These are phyloP conservation scores for Oceanites oceanicus DNA, from an alignment of 2,113 vertebrate species.

Conservation along the genomic window DNA sequence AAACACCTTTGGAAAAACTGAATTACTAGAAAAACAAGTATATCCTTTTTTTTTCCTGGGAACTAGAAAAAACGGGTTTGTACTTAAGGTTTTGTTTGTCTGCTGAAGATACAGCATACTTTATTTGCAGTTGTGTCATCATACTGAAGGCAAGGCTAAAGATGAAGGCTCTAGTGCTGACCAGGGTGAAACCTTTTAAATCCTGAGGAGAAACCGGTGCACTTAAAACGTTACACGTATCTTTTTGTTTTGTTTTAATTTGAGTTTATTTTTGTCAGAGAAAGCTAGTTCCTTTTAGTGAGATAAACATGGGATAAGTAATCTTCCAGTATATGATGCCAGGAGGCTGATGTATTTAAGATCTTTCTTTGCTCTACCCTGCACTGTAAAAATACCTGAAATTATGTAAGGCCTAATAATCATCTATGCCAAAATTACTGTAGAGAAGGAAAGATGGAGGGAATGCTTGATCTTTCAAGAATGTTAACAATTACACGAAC, in stretches of 20 bases:
- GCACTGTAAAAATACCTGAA: neutral
- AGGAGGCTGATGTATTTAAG: neutral
- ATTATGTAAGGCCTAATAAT: neutral
- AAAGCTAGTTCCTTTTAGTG: neutral
- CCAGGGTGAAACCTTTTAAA: neutral
- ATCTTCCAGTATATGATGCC: neutral
- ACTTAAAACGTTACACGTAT: neutral
- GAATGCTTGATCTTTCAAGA: neutral
- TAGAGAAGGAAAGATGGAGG: neutral
- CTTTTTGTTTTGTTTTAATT: neutral
- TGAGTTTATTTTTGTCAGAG: neutral
- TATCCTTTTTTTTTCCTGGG: neutral
- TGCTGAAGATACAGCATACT: neutral
- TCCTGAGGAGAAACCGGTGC: neutral
- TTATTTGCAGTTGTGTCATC: neutral
- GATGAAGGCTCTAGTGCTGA: neutral
- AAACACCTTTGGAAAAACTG: neutral
- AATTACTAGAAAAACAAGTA: neutral
- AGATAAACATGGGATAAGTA: neutral
- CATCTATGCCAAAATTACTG: neutral
- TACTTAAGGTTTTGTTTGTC: neutral
- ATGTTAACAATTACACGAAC: neutral
- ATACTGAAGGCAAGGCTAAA: neutral
- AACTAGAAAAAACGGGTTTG: neutral
- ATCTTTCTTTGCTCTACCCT: neutral